phyloP scores from a whole-genome alignment of 2,113 vertebrate genomes.

The Globicephala melas region DNA sequence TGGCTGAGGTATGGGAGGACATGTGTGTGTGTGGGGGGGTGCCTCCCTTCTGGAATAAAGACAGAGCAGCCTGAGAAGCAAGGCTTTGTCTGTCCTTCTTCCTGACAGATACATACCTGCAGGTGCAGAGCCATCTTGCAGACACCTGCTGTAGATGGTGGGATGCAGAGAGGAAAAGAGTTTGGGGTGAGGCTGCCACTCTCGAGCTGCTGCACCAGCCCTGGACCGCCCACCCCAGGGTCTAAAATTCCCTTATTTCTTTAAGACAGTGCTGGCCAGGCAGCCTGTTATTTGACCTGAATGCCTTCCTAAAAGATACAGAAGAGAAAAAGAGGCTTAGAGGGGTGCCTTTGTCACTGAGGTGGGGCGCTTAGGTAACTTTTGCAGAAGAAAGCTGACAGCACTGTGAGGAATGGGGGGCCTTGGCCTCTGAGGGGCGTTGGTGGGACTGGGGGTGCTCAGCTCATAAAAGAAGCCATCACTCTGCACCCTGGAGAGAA shows the following conservation, averaged over 20 bases:
- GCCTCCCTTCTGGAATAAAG: fast-evolving
- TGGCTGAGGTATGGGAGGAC: not conserved
- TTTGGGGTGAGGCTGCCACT: fast-evolving
- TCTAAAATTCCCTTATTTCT: not conserved
- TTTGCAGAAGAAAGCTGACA: not conserved
- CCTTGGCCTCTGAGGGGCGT: fast-evolving
- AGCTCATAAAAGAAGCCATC: fast-evolving
- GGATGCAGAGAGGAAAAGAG: fast-evolving
- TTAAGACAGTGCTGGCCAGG: not conserved
- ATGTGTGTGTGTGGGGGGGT: fast-evolving
- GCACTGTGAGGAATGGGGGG: fast-evolving
- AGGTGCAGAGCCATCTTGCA: fast-evolving
- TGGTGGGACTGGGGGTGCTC: fast-evolving
- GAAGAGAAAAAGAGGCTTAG: no score
- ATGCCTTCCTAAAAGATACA: fast-evolving
- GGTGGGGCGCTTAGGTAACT: fast-evolving
- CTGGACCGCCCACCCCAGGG: fast-evolving
- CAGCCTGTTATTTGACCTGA: no score
- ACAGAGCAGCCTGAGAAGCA: not conserved
- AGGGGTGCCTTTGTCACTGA: fast-evolving
- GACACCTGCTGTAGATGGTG: fast-evolving
- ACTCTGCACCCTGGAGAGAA: fast-evolving
- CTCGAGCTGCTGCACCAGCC: fast-evolving
- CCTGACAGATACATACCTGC: fast-evolving
- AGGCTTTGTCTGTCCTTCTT: fast-evolving